A percentile compares a stretch with the other conserved stretches of the same genome.
These are phyloP conservation scores for Pycnomerus fuliginosus DNA, from an alignment of 2,888 invertebrate genomes.

Conservation along the genomic window DNA sequence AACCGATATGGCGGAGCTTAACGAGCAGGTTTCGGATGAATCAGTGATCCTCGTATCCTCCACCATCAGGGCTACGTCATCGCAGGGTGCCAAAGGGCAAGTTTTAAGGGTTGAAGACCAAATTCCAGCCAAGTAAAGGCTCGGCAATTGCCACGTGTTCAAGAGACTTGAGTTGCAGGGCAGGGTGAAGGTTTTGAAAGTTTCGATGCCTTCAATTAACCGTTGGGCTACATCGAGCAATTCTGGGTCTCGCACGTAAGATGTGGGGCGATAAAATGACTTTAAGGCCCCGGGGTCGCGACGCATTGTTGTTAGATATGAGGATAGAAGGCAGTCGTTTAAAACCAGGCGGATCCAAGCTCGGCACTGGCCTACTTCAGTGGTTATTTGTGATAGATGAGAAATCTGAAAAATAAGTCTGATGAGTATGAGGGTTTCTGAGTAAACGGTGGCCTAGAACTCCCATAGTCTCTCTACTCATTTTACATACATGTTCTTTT, in stretches of 20 bases:
- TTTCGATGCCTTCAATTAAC: slow-evolving; percentile 74
- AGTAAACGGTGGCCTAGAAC: no score
- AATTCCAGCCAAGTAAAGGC: slow-evolving; percentile 79
- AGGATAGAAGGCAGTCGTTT: slow-evolving; percentile 84
- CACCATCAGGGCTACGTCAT: slow-evolving; percentile 70
- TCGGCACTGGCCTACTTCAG: slow-evolving; percentile 88
- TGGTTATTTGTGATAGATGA: slow-evolving; percentile 74
- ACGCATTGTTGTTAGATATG: slow-evolving; percentile 80
- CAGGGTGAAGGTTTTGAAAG: slow-evolving; percentile 69
- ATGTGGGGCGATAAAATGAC: slow-evolving; percentile 79
- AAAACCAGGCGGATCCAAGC: slow-evolving; percentile 89
- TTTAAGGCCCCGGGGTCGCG: slow-evolving; percentile 75
- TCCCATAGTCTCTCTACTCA: no score
- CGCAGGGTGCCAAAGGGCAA: slow-evolving; percentile 70
- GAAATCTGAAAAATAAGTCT: slow-evolving; percentile 58
- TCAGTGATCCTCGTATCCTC: slow-evolving; percentile 35
- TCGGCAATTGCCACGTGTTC: slow-evolving; percentile 85
- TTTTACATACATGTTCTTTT: no score
- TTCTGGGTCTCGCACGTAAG: slow-evolving; percentile 82
- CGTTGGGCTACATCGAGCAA: slow-evolving; percentile 75
- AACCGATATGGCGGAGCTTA: slow-evolving; percentile 50
- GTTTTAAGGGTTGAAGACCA: slow-evolving; percentile 80
- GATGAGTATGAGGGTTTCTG: background rate
- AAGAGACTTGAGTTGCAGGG: slow-evolving; percentile 83
- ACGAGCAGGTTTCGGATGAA: slow-evolving; percentile 46